Evolutionary conservation across 2,797 vertebrate species (phyloP).

Genomic region (Telmatherina bonti): DNA sequence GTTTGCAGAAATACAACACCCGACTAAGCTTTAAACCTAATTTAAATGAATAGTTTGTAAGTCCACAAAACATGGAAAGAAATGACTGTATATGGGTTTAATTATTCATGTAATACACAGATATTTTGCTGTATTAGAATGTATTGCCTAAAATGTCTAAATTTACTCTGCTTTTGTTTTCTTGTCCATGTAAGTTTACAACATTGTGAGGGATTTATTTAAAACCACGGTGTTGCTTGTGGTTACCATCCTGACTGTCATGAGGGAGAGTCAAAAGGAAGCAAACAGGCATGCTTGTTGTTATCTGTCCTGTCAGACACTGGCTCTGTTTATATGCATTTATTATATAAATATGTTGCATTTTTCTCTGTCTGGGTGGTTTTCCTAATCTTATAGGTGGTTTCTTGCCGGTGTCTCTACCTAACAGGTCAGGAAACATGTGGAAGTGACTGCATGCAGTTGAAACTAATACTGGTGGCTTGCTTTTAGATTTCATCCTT

Average conservation of each 20-base stretch:
- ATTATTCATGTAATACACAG: background rate
- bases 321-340: background rate
- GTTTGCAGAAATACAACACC: too few species aligned
- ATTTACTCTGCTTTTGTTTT: background rate
- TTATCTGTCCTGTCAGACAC: background rate
- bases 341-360: background rate
- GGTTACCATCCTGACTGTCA: background rate
- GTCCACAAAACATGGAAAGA: too few species aligned
- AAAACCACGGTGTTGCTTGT: background rate
- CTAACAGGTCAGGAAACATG: conserved; percentile 35
- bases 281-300: too few species aligned
- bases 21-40: too few species aligned
- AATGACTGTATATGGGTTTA: too few species aligned
- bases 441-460: conserved; percentile 37
- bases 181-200: background rate
- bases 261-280: too few species aligned
- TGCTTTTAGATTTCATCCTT: conserved; percentile 30
- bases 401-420: conserved; percentile 7
- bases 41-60: too few species aligned
- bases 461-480: conserved; percentile 24
- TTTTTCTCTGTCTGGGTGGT: conserved; percentile 5
- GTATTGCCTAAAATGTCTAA: background rate
- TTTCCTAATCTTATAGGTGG: conserved; percentile 12
- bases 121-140: background rate
- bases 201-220: background rate